Base-by-base conservation (phyloP, 1,140 invertebrate species). In the Eumaeus atala region DNA sequence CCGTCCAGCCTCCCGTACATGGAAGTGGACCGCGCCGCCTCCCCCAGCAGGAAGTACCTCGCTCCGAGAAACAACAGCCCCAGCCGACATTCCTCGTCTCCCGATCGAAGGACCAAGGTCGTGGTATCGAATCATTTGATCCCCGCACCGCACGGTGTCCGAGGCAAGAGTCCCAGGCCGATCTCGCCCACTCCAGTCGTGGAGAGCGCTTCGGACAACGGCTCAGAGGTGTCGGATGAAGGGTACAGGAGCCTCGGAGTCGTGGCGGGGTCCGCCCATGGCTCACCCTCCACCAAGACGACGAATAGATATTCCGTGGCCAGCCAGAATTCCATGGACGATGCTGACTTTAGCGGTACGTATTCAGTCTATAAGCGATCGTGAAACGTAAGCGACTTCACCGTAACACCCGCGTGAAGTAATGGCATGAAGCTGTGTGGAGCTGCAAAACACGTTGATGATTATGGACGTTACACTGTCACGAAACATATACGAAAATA, bases 191-290 rank as follows among this genome's bases (percentile, higher is more conserved):
- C 79, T 1, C 83, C 83, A 7, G 73, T 71, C 0, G 72, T 84
- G 40, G 88, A 90, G 55, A 89, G 91, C 48, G 91, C 93, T 56
- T 94, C 93, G 56, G 95, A 95, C 76, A 95, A 94, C 63, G 93
- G 94, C 3, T 95, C 94, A 54, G 94, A 95, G 74, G 93, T 95
- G 14, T 95, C 94, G 40, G 95, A 96, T 80, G 95, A 95, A 73
- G 95, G 95, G 4, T 96, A 96, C 71, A 90, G 94, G 68, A 95
- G 93, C 70, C 79, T 95, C 61, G 93, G 93, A 7, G 88, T 93
- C 18, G 90, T 93, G 28, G 92, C 89, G 17, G 84, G 66, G 53
- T 87, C 80, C 5, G 77, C 82, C 1, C 86, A 87, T 54, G 78
- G 77, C 0, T 88, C 81, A 28, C 87, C 77, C 5, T 84, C 77